These are phyloP conservation scores for Idaea dimidiata DNA, from an alignment of 2,888 invertebrate species.

Conservation along the genomic window DNA sequence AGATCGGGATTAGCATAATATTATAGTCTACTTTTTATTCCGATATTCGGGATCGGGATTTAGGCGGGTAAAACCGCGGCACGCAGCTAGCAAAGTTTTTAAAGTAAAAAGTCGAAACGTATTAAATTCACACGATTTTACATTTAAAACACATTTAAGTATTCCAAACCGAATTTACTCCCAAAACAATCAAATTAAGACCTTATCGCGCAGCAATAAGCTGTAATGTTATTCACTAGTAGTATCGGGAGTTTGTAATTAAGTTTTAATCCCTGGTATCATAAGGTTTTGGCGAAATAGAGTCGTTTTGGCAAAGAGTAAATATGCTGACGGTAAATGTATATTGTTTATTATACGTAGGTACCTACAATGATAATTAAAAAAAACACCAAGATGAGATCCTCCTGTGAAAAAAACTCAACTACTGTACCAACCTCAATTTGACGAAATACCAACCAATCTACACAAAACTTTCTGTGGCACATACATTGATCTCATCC, in stretches of 20 bases:
- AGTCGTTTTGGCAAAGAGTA: background rate
- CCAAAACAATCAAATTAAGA: background rate
- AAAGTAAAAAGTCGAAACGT: background rate
- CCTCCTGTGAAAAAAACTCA: too few species aligned
- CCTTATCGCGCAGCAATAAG: background rate
- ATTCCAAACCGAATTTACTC: background rate
- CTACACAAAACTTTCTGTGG: too few species aligned
- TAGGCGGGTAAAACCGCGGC: too few species aligned
- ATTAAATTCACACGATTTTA: background rate
- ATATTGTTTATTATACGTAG: background rate
- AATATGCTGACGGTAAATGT: background rate
- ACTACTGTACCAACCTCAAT: too few species aligned
- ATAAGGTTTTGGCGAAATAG: background rate
- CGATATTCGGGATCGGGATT: too few species aligned
- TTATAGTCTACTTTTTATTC: too few species aligned
- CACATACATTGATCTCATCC: too few species aligned
- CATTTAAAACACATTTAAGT: background rate
- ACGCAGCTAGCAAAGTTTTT: background rate
- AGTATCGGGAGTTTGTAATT: slow-evolving; percentile 10
- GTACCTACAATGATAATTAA: too few species aligned
- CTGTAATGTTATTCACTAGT: background rate
- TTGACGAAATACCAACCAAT: too few species aligned
- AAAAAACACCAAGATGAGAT: too few species aligned
- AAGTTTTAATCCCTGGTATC: slow-evolving; percentile 16
- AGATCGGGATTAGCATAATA: too few species aligned